Evolutionary conservation across 2,888 invertebrate genomes (phyloP), one percentile per base, ranked within the genome.

Genomic region (Parnassius glacialis): DNA sequence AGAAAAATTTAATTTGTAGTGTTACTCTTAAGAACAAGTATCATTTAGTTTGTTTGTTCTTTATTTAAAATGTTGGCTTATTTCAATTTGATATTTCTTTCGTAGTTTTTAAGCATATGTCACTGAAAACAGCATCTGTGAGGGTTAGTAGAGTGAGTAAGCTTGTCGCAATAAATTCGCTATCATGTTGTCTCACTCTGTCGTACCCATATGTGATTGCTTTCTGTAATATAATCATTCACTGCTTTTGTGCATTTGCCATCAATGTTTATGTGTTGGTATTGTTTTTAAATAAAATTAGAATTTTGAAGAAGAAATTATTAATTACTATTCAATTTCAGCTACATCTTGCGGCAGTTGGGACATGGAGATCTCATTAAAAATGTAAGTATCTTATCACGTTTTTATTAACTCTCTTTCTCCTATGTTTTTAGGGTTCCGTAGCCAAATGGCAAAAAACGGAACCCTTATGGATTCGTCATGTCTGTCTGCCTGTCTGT

Each of bases 301-400:
- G 10, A 10, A 12, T 12, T 25, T 25, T 13, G 12, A n/a, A 2
- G 5, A 34, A 34, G 34, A 34, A 34, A 41, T 52, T 34, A 41
- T 52, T 12, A 43, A 11, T 11, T 11, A 43, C 11, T 43, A 10
- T 10, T 11, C 11, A 43, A 13, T 48, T 93, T 69, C 92, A 97
- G 97, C 81, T 97, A 94, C 80, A 93, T 96, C 63, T 85, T 97
- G 57, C 90, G 93, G 68, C 95, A 96, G 82, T 84, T 97, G 71
- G 95, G 95, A 9, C 92, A 94, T 67, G 81, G 81, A 13, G 94
- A 96, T 64, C 92, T 94, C 77, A 74, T 95, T 25, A 87, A 93
- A 81, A 93, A 95, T 81, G 97, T 97, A 92, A 94, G 95, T 92
- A 20, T 20, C 9, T 13, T 20, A 16, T 9, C 13, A 13, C 9